Evolutionary conservation across 1,140 invertebrate genomes (phyloP).

Genomic region (Eulimnadia texana): DNA sequence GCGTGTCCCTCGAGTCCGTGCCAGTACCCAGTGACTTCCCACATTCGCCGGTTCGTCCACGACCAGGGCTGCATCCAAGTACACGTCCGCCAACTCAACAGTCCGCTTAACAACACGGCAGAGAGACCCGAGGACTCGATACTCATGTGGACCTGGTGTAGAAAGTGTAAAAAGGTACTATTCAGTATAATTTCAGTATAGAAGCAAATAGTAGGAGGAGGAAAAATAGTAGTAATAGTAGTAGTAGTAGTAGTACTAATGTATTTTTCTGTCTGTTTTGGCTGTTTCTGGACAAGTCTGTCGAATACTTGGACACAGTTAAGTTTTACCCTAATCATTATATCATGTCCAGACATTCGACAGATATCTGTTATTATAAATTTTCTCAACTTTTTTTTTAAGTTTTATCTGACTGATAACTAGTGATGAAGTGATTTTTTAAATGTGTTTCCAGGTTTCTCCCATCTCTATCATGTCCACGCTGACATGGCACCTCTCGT

Average conservation of each 20-base stretch:
- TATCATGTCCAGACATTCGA: no score
- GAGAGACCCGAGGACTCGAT: constrained; percentile 35
- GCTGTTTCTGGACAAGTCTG: no score
- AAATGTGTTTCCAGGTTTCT: constrained; percentile 36
- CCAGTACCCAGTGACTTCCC: constrained; percentile 41
- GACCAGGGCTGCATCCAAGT: constrained; percentile 58
- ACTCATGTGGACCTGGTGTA: constrained; percentile 79
- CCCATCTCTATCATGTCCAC: constrained; percentile 58
- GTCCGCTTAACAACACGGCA: constrained; percentile 19
- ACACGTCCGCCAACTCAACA: constrained; percentile 38
- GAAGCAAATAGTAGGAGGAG: no score
- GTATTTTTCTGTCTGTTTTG: constrained; percentile 14
- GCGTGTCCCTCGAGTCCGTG: constrained; percentile 54
- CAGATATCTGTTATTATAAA: no score
- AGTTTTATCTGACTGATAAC: no score
- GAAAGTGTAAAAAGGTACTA: constrained; percentile 49
- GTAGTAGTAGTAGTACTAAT: no score
- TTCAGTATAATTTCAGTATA: no score
- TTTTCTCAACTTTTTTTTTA: no score
- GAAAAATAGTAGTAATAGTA: no score
- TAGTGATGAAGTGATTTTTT: no score
- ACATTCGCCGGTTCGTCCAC: constrained; percentile 71
- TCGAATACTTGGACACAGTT: no score
- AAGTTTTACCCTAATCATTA: no score
- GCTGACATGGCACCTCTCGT: constrained; percentile 71